Percentiles rank a stretch among this genome's conserved stretches.
These are phyloP conservation scores for Dascyllus trimaculatus DNA, from an alignment of 2,113 vertebrate species.

Conservation along the genomic window DNA sequence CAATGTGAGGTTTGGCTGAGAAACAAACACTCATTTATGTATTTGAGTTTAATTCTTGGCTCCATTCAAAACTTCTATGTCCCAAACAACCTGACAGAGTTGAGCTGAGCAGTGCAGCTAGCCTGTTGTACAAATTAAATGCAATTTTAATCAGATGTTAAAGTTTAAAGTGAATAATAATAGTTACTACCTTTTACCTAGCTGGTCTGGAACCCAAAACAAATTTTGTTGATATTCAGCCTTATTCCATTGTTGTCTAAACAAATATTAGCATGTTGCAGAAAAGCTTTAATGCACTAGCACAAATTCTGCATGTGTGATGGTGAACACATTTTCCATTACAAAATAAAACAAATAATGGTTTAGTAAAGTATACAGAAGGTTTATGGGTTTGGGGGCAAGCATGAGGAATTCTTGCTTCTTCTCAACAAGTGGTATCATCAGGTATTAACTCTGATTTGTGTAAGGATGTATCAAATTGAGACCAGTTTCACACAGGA, in stretches of 20 bases:
- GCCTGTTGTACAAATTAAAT: constrained; percentile 5
- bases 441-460: background rate
- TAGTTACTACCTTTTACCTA: background rate
- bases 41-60: background rate
- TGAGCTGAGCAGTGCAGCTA: background rate
- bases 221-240: background rate
- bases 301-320: too few species aligned
- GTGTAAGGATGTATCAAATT: background rate
- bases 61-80: background rate
- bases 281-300: too few species aligned
- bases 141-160: background rate
- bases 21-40: constrained; percentile 16
- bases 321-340: too few species aligned
- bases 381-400: background rate
- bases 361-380: background rate
- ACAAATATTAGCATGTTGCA: too few species aligned
- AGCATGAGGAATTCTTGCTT: background rate
- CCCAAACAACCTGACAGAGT: constrained; percentile 1
- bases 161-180: too few species aligned
- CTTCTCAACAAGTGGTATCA: background rate
- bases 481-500: background rate
- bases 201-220: background rate
- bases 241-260: background rate
- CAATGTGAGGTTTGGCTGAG: constrained; percentile 10
- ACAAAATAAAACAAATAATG: too few species aligned